Conservation (phyloP, 2,888 invertebrate species). For the Cephus rjabovi region DNA sequence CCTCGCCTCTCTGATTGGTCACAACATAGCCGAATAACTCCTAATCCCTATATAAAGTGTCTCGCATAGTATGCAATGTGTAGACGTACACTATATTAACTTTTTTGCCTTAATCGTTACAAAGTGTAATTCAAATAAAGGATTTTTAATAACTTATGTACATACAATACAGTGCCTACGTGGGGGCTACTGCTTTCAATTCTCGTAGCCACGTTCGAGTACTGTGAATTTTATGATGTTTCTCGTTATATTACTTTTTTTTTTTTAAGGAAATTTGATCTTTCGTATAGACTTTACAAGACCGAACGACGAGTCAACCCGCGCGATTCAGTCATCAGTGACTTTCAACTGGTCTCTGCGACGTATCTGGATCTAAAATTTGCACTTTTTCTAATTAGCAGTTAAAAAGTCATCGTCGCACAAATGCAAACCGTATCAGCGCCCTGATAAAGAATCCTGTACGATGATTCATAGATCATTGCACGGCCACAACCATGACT, state of each 20-base stretch:
- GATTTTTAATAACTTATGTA: slow-evolving; percentile 9
- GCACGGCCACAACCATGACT: neutral
- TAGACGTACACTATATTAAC: slow-evolving; percentile 19
- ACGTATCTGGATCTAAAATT: neutral
- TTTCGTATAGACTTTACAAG: too few species aligned
- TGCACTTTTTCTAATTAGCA: neutral
- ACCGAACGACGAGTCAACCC: too few species aligned
- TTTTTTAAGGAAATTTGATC: too few species aligned
- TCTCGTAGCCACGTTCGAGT: neutral
- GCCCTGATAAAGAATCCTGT: neutral
- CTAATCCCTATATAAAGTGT: neutral
- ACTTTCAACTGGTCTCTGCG: too few species aligned
- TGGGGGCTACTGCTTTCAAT: neutral
- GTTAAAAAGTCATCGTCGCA: neutral
- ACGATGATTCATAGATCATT: neutral
- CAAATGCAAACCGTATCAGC: neutral
- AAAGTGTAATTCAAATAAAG: slow-evolving; percentile 9
- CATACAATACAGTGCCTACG: slow-evolving; percentile 12
- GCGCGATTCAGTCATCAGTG: too few species aligned
- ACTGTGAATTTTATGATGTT: neutral
- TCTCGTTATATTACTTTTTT: neutral
- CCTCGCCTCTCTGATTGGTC: neutral
- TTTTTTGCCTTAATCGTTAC: slow-evolving; percentile 5
- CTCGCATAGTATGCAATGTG: slow-evolving; percentile 4
- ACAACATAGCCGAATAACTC: neutral